Percentiles rank a stretch among this genome's conserved stretches.
These are phyloP conservation scores for Ephialtes manifestator DNA, from an alignment of 2,888 invertebrate species.

Conservation along the genomic window DNA sequence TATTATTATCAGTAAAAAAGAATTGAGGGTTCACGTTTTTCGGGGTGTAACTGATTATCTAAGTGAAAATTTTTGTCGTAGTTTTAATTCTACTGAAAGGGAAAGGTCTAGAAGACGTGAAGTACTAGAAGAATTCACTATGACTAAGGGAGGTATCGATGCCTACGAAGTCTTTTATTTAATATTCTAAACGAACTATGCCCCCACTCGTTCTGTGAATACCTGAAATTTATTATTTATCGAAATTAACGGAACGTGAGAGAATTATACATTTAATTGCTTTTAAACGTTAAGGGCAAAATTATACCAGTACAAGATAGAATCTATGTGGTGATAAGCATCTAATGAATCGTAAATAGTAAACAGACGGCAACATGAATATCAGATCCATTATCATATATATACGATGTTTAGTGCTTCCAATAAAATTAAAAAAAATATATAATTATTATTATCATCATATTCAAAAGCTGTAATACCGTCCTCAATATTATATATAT, in stretches of 20 bases:
- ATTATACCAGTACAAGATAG: background rate
- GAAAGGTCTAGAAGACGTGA: background rate
- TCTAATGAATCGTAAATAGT: background rate
- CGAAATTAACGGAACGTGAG: background rate
- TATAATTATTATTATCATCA: no score
- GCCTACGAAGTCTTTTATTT: background rate
- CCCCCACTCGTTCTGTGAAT: background rate
- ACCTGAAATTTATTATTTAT: background rate
- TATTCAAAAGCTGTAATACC: no score
- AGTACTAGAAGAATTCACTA: background rate
- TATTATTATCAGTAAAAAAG: background rate
- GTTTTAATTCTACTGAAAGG: background rate
- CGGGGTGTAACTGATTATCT: background rate
- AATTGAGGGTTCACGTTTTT: background rate
- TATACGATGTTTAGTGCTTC: no score
- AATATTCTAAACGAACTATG: background rate
- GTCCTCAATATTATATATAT: no score
- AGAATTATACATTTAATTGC: background rate
- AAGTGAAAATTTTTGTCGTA: background rate
- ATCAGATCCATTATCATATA: background rate
- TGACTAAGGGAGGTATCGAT: background rate
- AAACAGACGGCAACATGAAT: background rate
- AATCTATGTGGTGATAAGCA: background rate
- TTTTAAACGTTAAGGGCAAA: background rate
- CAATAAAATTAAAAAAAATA: no score